Conservation (phyloP, 2,113 vertebrate species). For the Toxotes jaculatrix region DNA sequence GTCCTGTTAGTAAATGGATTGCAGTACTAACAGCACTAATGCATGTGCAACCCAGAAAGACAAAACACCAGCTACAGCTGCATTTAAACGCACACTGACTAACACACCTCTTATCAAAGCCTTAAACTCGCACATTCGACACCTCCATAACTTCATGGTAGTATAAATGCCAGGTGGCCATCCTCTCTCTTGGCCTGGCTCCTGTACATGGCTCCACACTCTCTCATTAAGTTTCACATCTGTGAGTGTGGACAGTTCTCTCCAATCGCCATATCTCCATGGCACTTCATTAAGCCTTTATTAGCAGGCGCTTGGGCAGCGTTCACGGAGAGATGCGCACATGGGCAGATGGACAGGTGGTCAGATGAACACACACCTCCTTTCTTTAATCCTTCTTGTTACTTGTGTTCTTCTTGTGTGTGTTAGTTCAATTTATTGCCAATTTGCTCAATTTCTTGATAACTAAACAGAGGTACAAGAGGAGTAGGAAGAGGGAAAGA, state of each 20-base stretch:
- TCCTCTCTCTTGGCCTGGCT: constrained; percentile 48
- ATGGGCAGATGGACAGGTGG: constrained; percentile 24
- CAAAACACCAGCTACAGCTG: neutral
- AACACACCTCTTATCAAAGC: constrained; percentile 13
- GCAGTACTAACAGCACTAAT: neutral
- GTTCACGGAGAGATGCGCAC: constrained; percentile 12
- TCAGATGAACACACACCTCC: constrained; percentile 17
- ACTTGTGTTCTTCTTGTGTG: constrained; percentile 11
- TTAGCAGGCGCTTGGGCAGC: constrained; percentile 62
- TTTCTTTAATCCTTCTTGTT: constrained; percentile 12
- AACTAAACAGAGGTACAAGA: constrained; percentile 9
- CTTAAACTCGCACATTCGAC: constrained; percentile 31
- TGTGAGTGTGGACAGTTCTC: constrained; percentile 64
- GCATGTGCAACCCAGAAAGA: neutral
- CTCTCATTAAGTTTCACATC: constrained; percentile 79
- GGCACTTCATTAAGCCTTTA: constrained; percentile 75
- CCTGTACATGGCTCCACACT: constrained; percentile 41
- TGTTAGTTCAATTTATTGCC: neutral
- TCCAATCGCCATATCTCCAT: constrained; percentile 62
- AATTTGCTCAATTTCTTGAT: constrained; percentile 6
- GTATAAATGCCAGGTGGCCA: constrained; percentile 53
- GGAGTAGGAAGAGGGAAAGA: neutral
- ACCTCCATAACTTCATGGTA: constrained; percentile 9
- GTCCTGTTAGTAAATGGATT: neutral
- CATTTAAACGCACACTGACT: neutral